These are phyloP conservation scores for Henicopernis longicauda DNA, from an alignment of 2,113 vertebrate species.

Conservation along the genomic window DNA sequence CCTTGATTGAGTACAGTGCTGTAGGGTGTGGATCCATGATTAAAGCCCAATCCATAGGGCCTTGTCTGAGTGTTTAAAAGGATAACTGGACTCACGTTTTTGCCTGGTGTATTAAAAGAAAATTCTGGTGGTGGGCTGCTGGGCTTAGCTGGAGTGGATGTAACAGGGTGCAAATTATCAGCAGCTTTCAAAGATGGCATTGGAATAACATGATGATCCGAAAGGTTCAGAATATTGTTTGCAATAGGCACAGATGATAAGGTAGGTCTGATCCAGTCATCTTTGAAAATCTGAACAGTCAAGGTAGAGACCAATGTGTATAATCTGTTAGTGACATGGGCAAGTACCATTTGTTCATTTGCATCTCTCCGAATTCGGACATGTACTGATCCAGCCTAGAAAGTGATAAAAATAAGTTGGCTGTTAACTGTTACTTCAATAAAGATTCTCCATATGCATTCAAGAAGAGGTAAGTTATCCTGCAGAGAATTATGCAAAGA, in stretches of 20 bases:
- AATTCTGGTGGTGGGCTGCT: slow-evolving; percentile 93
- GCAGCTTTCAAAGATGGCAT: slow-evolving; percentile 67
- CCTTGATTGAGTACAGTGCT: slow-evolving; percentile 75
- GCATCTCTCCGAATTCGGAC: slow-evolving; percentile 96
- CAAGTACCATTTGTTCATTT: slow-evolving; percentile 96
- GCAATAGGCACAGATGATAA: slow-evolving; percentile 78
- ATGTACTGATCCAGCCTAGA: slow-evolving; percentile 92
- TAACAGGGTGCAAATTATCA: slow-evolving; percentile 77
- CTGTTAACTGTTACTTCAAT: background rate
- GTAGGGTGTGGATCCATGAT: slow-evolving; percentile 78
- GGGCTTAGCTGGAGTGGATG: slow-evolving; percentile 90
- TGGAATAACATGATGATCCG: slow-evolving; percentile 79
- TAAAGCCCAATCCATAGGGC: slow-evolving; percentile 80
- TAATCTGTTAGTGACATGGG: slow-evolving; percentile 93
- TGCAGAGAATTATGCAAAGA: background rate
- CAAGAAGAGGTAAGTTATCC: background rate
- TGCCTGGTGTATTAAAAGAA: slow-evolving; percentile 89
- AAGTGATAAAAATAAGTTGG: background rate
- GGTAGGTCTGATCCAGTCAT: slow-evolving; percentile 91
- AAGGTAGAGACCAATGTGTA: slow-evolving; percentile 87
- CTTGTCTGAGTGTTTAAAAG: slow-evolving; percentile 78
- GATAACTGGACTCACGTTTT: slow-evolving; percentile 80
- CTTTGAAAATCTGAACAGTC: slow-evolving; percentile 97
- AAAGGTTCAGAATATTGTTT: slow-evolving; percentile 73
- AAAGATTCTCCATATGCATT: background rate